Evolutionary conservation across 2,888 invertebrate species (phyloP), one percentile per base, ranked within the genome.

Genomic region (Sturmia bella): DNA sequence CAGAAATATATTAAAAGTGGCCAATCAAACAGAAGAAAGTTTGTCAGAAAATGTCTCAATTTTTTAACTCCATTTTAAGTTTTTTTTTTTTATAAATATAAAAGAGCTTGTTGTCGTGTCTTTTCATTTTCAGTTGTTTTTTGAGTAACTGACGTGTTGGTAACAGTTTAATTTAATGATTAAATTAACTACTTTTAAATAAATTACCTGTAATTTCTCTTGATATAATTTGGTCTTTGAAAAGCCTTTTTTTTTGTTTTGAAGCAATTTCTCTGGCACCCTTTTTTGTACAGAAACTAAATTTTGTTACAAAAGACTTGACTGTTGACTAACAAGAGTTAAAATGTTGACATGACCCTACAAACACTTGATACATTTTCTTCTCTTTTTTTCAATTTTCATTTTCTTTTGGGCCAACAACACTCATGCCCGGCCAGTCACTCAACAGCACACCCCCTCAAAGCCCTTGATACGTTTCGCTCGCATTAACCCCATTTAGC

Each of bases 141-240:
- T 32, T 7, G 3, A 24, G 52, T 54, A 54, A 59, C 4, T 79
- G 72, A 68, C 66, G 73, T 78, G 82, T 74, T 78, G 19, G 63
- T 82, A 82, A 82, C 69, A 82, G 82, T 78, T 82, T 82, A 82
- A 82, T 82, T 82, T 78, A 82, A 82, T 82, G 64, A 78, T 82
- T 82, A 78, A 82, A 78, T 82, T 82, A 82, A 82, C 82, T 82
- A 69, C 82, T 78, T 74, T 82, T 78, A 74, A 82, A 78, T 82
- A 74, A 82, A 82, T 82, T 82, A 82, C 82, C 82, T 82, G 69
- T 82, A 82, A 82, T 81, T 72, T 57, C 50, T 74, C 48, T 50
- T 64, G n/a, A 9, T 41, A 27, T 50, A 54, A 41, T 61, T 27
- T 27, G 15, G 39, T 39, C 41, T 69, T 2, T 21, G 15, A 15